These are phyloP conservation scores for Sesia bembeciformis DNA, from an alignment of 2,888 invertebrate genomes.

Conservation along the genomic window DNA sequence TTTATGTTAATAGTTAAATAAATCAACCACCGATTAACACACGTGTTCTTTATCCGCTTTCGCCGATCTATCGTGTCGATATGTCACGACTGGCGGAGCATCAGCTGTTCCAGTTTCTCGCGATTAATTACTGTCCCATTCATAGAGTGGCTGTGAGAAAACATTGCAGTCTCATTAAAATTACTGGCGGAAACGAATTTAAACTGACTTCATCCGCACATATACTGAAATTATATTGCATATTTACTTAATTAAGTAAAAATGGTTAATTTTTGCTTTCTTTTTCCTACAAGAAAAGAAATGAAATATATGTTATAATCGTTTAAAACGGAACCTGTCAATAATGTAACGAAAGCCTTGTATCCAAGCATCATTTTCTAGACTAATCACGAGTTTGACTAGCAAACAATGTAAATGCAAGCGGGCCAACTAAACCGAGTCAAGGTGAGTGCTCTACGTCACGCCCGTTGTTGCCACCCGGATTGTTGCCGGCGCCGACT, in stretches of 20 bases:
- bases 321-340: too few species aligned
- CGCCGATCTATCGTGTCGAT: slow-evolving; percentile 29
- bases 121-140: neutral
- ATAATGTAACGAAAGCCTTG: too few species aligned
- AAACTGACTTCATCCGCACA: too few species aligned
- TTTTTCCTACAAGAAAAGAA: too few species aligned
- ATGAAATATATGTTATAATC: too few species aligned
- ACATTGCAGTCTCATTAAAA: slow-evolving; percentile 8
- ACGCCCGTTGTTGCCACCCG: slow-evolving; percentile 59
- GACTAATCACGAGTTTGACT: slow-evolving; percentile 40
- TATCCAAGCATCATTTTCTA: slow-evolving; percentile 13
- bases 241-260: too few species aligned
- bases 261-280: too few species aligned
- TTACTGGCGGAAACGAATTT: slow-evolving; percentile 5
- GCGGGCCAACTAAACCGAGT: slow-evolving; percentile 63
- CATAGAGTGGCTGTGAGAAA: slow-evolving; percentile 8
- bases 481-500: slow-evolving; percentile 37
- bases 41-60: neutral
- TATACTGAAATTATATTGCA: too few species aligned
- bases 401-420: slow-evolving; percentile 44
- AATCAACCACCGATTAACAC: neutral
- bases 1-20: too few species aligned
- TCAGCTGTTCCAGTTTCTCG: slow-evolving; percentile 56
- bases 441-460: slow-evolving; percentile 62
- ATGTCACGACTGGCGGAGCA: slow-evolving; percentile 50